A percentile compares a stretch with the other conserved stretches of the same genome.
phyloP scores from a whole-genome alignment of 2,113 vertebrate genomes.

The Oostethus manadensis region DNA sequence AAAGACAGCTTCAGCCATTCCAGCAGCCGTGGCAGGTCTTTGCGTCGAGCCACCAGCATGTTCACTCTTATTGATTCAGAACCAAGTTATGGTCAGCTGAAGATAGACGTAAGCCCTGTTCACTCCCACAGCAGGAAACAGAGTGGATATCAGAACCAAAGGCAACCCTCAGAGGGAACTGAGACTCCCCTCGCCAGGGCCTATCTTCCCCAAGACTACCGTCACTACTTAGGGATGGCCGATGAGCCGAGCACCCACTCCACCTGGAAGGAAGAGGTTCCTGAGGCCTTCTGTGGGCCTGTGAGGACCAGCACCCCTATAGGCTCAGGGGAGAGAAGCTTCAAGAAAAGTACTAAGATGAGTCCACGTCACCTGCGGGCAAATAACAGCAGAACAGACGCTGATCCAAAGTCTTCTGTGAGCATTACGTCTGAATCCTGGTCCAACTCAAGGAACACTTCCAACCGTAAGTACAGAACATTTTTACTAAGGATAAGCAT shows the following conservation, averaged over 20 bases:
- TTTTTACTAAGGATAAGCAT: no score
- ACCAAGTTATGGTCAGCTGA: conserved; percentile 35
- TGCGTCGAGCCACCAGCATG: conserved; percentile 65
- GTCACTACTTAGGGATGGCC: conserved; percentile 63
- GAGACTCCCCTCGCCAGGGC: conserved; percentile 57
- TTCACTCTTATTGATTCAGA: conserved; percentile 46
- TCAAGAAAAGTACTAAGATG: conserved; percentile 38
- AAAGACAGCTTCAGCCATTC: conserved; percentile 47
- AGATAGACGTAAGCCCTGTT: conserved; percentile 36
- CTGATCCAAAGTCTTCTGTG: conserved; percentile 46
- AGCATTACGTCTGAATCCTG: conserved; percentile 54
- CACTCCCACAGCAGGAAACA: conserved; percentile 48
- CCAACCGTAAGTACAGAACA: conserved; percentile 51
- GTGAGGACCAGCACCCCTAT: conserved; percentile 50
- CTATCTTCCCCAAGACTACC: conserved; percentile 63
- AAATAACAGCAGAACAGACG: conserved; percentile 47
- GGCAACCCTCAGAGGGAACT: conserved; percentile 31
- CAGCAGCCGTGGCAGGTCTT: conserved; percentile 40
- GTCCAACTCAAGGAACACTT: conserved; percentile 49
- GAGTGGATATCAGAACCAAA: conserved; percentile 2
- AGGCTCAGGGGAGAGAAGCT: conserved; percentile 38
- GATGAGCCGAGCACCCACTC: conserved; percentile 24
- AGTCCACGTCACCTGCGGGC: conserved; percentile 33
- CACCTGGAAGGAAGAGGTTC: not conserved
- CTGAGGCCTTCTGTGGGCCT: conserved; percentile 21